Evolutionary conservation across 2,113 vertebrate species (phyloP), one percentile per base, ranked within the genome.

Genomic region (Hemichromis elongatus): DNA sequence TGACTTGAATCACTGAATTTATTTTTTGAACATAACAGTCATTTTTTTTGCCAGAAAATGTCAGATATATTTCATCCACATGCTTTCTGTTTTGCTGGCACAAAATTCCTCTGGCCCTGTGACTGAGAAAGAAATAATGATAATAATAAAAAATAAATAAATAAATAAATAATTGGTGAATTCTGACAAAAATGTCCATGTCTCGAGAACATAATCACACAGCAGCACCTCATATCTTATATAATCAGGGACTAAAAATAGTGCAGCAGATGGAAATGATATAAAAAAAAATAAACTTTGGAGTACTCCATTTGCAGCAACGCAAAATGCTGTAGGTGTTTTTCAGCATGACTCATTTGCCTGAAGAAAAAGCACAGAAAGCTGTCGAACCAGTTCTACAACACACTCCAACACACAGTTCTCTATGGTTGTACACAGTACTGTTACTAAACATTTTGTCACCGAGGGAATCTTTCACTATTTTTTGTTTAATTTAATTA

Each of bases 241-340:
- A 90, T 93, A 92, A 94, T 82, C 8, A 16, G 24, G 21, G 19
- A 26, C 57, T 88, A 80, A 93, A 93, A 89, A 92, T 92, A 88
- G 81, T 13, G 7, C 35, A 85, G 79, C 84, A 83, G 66, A 86
- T 84, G 81, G 81, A 78, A 88, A 86, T 70, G 30, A 13, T 10
- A 77, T 37, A 14, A 53, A 82, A 84, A 30, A 86, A 84, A 61
- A 81, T 18, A 68, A 89, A 87, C 19, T 91, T 80, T 75, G 26
- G 35, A 78, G 50, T 82, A 77, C 21, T 87, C 70, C 55, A 82
- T 91, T 83, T 91, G 47, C 47, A 79, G 82, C 30, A 77, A 85
- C 50, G 42, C 57, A 86, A 88, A 89, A 79, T 61, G 87, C 87
- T 90, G 79, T 79, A 82, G 79, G 90, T 92, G 80, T 86, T 88